Evolutionary conservation across 2,888 invertebrate genomes (phyloP).

Genomic region (Itoplectis maculator): DNA sequence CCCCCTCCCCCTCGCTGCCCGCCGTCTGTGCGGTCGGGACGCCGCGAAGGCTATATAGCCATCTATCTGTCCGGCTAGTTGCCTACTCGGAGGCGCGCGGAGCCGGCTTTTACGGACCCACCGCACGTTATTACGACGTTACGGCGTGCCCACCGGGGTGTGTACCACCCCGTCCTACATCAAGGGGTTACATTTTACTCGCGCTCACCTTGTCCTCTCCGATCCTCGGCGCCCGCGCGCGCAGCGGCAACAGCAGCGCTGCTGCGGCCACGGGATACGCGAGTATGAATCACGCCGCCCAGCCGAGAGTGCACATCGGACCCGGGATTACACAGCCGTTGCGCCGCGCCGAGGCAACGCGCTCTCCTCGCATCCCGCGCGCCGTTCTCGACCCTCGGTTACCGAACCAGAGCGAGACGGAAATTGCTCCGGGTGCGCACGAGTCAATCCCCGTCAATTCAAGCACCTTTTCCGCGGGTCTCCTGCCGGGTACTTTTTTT

Average conservation of each 20-base stretch:
- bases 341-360: conserved; percentile 35
- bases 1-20: too few relatives aligned
- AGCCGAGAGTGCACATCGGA: conserved; percentile 60
- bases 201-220: conserved; percentile 34
- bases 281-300: conserved; percentile 54
- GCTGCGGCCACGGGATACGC: conserved; percentile 30
- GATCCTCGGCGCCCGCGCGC: not conserved
- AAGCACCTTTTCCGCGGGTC: not conserved
- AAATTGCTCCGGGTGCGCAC: conserved; percentile 17
- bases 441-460: not conserved
- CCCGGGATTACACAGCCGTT: conserved; percentile 56
- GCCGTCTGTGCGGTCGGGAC: too few relatives aligned
- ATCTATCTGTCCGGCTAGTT: conserved; percentile 18
- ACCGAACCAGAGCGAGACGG: conserved; percentile 42
- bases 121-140: conserved; percentile 53
- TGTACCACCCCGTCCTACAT: conserved; percentile 32
- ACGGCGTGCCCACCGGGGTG: conserved; percentile 33
- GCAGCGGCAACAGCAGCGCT: too few relatives aligned
- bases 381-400: conserved; percentile 44
- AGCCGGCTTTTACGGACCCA: conserved; percentile 32
- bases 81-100: not conserved
- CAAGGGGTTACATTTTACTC: conserved; percentile 55
- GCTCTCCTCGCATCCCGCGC: not conserved
- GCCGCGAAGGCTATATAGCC: not conserved
- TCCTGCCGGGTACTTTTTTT: not conserved